phyloP scores from a whole-genome alignment of 2,113 vertebrate genomes.

The Rhea americana region DNA sequence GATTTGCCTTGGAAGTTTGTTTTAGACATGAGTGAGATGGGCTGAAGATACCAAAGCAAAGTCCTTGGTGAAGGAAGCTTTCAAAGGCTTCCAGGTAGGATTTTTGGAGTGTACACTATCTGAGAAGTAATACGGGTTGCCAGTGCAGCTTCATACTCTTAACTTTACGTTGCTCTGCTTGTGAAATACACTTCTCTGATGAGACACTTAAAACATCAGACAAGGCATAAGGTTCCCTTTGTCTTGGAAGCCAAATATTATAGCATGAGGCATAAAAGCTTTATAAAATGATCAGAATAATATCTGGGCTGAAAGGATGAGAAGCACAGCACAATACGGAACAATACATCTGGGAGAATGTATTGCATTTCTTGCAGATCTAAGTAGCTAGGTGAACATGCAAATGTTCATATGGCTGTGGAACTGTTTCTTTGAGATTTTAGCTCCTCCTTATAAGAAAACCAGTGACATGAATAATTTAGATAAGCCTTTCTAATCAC shows the following conservation, averaged over 20 bases:
- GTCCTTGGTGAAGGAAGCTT: not conserved
- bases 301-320: not conserved
- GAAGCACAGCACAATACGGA: not conserved
- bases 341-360: not conserved
- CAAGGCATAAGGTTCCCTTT: not conserved
- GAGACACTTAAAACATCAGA: not conserved
- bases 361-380: not conserved
- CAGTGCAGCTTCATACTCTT: not conserved
- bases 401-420: not conserved
- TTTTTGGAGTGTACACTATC: not conserved
- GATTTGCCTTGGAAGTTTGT: not conserved
- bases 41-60: not conserved
- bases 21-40: fast-evolving
- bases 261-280: not conserved
- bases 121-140: not conserved
- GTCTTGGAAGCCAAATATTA: not conserved
- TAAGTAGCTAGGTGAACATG: not conserved
- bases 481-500: not conserved
- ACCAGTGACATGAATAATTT: not conserved
- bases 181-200: not conserved
- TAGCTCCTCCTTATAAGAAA: not conserved
- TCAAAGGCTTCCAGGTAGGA: not conserved
- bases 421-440: not conserved
- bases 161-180: not conserved
- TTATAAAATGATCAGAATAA: not conserved